Evolutionary conservation across 1,140 invertebrate genomes (phyloP).

Genomic region (Capitella teleta): DNA sequence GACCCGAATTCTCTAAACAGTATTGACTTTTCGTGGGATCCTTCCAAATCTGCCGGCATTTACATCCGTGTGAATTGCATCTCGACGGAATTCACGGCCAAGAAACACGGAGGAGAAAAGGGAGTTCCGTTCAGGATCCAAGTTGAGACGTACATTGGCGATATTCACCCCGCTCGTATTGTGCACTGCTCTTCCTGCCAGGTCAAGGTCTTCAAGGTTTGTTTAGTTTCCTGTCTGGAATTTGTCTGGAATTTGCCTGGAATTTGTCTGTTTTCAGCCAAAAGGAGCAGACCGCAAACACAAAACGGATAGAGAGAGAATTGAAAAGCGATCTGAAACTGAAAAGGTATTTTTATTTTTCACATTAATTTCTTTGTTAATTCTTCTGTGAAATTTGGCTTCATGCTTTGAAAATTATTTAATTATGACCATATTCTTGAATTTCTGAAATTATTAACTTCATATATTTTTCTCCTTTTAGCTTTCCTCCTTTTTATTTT

Average conservation of each 20-base stretch:
- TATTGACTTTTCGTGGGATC: slow-evolving; percentile 87
- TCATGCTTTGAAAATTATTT: too few species aligned
- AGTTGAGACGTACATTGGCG: slow-evolving; percentile 54
- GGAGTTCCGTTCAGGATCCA: slow-evolving; percentile 92
- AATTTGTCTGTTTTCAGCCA: slow-evolving; percentile 55
- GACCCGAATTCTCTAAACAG: slow-evolving; percentile 64
- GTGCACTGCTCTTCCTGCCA: slow-evolving; percentile 84
- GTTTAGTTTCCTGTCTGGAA: neutral
- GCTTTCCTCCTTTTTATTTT: too few species aligned
- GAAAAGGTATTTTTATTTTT: slow-evolving; percentile 68
- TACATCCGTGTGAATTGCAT: slow-evolving; percentile 69
- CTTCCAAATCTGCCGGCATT: slow-evolving; percentile 87
- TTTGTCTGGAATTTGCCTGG: neutral
- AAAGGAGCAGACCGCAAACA: slow-evolving; percentile 95
- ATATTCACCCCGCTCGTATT: slow-evolving; percentile 24
- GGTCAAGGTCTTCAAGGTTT: slow-evolving; percentile 71
- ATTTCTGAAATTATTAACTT: too few species aligned
- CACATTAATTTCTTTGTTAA: too few species aligned
- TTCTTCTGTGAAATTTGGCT: too few species aligned
- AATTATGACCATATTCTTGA: too few species aligned
- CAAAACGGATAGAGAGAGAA: slow-evolving; percentile 92
- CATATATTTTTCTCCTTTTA: too few species aligned
- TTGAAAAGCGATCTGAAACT: slow-evolving; percentile 66
- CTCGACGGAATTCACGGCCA: slow-evolving; percentile 93
- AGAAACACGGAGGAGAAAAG: slow-evolving; percentile 95